Base-by-base conservation (phyloP, 2,113 vertebrate species). In the Gopherus evgoodei region DNA sequence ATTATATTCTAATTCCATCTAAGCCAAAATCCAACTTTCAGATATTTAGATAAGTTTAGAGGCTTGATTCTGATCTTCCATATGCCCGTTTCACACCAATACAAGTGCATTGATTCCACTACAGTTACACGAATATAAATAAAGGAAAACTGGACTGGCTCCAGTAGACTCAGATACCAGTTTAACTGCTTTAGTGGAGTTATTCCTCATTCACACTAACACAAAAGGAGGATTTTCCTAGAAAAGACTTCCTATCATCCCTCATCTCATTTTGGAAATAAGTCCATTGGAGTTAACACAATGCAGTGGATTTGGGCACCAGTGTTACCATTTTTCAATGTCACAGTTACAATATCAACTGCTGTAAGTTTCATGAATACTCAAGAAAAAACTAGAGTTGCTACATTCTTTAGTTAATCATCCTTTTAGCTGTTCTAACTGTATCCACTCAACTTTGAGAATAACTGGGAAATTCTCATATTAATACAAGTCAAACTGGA, bases 331-430 rank as follows among this genome's bases (percentile, higher is more conserved):
- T 93, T 94, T 94, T 90, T 50, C 59, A 91, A 42, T 88, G n/a
- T 90, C 88, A 84, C 90, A 35, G 47, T 84, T 94, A 94, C 6
- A 7, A 47, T 94, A 92, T 76, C n/a, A 94, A 85, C 90, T 17
- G 50, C 38, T 91, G 5, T 88, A 93, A 94, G 91, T 54, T 88
- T 31, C 83, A 90, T 19, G 91, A 89, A 97, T 95, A 88, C 76
- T 27, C 42, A 62, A 4, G 7, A 54, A 54, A 54, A 54, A 54
- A 54, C 88, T 93, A 83, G 13, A 81, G 93, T 91, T 97, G 81
- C 91, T 94, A 49, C 86, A 84, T 52, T 91, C 12, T 85, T 85
- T 86, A 90, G 54, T 86, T 95, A 75, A 95, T 89, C 57, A 92
- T 87, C 80, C 24, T 91, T 89, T 91, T 59, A 91, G 38, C 3